Evolutionary conservation across 92 coral and sea anemone genomes (phyloP).

Genomic region (Phenganax marumi): DNA sequence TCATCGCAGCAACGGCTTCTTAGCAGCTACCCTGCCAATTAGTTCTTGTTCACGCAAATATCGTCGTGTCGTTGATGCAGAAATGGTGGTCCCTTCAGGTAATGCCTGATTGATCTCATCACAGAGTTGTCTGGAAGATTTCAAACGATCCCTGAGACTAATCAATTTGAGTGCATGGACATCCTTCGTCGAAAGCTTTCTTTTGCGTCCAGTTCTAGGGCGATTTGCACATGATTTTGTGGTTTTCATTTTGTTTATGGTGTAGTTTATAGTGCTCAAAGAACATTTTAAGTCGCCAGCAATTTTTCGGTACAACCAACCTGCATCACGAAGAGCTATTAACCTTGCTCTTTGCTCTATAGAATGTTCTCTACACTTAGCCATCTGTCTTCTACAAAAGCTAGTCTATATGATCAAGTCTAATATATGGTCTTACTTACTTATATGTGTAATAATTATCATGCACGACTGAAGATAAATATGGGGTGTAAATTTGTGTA

Average conservation of each 20-base stretch:
- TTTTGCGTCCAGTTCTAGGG: slow-evolving; percentile 7
- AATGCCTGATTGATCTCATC: slow-evolving; percentile 5
- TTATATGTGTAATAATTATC: not conserved
- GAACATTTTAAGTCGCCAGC: slow-evolving; percentile 4
- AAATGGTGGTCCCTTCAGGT: not conserved
- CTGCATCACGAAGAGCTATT: not conserved
- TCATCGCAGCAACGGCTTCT: no score
- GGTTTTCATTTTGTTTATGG: not conserved
- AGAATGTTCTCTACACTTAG: not conserved
- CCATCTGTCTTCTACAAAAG: no score
- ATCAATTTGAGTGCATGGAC: not conserved
- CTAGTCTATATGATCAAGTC: not conserved
- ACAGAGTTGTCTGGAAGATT: slow-evolving; percentile 7
- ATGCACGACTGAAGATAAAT: not conserved
- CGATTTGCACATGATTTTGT: slow-evolving; percentile 1
- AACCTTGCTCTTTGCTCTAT: not conserved
- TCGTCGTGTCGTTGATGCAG: no score
- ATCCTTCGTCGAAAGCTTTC: not conserved
- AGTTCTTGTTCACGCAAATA: no score
- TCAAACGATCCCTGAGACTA: not conserved
- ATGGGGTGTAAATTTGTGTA: no score
- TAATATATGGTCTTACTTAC: not conserved
- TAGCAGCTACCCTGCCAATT: no score
- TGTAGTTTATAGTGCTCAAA: not conserved
- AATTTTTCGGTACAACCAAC: not conserved